Base-by-base conservation (phyloP, 2,797 vertebrate species). In the Dicrostonyx torquatus region DNA sequence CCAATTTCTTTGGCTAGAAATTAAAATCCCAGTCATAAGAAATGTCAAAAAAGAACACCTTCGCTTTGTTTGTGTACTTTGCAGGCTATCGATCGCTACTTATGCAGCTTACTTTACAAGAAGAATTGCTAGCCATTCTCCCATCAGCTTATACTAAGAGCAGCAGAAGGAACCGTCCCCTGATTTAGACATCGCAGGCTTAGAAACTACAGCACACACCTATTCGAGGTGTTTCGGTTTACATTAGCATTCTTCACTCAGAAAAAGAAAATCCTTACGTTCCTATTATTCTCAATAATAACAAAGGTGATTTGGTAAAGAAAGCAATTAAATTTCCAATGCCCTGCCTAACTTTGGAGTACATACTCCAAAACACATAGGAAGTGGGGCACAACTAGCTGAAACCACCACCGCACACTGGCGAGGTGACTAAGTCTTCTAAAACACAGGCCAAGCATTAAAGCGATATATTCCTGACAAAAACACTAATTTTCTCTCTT, bases 401-500 rank as follows among this genome's bases (percentile, higher is more conserved):
- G 13, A 34, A 88, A 86, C 72, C 72, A 37, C 14, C 62, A 77
- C 48, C 20, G 31, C 11, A 72, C 43, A 93, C 3, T 94, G 37
- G 31, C 43, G n/a, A 85, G 83, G 94, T 73, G 50, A 87, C 80
- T 79, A 94, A 87, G 43, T 97, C 5, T 13, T 92, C 43, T 64
- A 15, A 29, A 48, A 85, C 20, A 53, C 20, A 82, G 11, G 24
- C 73, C 66, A 95, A 80, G 20, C 45, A 64, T 84, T 45, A 87
- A 95, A 91, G 24, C 31, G 22, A 95, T 86, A 91, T 58, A 94
- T 31, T 77, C n/a, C 17, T 66, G 20, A 95, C 29, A 37, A 86
- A 76, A 82, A 91, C 68, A 82, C 50, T 73, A 80, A 79, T 94
- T 92, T 43, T 95, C 53, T 91, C 37, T 91, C 77, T 53, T 50